phyloP scores from a whole-genome alignment of 92 coral and sea anemone genomes.

The Anthopleura xanthogrammica region DNA sequence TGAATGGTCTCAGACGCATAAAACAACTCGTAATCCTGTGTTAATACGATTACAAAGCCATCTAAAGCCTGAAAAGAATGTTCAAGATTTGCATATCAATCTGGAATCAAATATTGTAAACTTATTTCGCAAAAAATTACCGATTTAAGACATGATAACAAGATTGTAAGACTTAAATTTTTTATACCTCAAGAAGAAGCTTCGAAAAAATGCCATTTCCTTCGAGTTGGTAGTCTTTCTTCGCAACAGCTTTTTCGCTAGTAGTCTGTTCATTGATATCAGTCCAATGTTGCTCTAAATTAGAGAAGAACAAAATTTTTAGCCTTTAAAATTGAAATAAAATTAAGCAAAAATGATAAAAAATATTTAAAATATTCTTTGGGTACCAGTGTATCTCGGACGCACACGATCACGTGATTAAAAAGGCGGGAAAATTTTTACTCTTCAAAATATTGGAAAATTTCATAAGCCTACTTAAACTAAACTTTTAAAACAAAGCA shows the following conservation, averaged over 20 bases:
- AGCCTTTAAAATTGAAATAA: background rate
- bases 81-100: background rate
- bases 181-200: conserved; percentile 70
- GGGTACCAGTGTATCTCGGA: background rate
- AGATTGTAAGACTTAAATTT: background rate
- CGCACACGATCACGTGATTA: background rate
- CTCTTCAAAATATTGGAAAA: background rate
- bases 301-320: background rate
- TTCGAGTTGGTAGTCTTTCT: conserved; percentile 41
- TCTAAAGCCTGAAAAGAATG: conserved; percentile 80
- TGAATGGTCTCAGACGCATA: conserved; percentile 98
- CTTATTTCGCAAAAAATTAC: background rate
- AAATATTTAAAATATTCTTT: too few relatives aligned
- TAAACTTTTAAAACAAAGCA: too few relatives aligned
- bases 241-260: conserved; percentile 37
- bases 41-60: conserved; percentile 95
- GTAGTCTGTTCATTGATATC: conserved; percentile 48
- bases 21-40: conserved; percentile 90
- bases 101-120: background rate
- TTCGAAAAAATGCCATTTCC: conserved; percentile 87
- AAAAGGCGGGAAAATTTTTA: background rate
- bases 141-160: background rate
- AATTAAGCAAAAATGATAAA: background rate
- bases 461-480: too few relatives aligned
- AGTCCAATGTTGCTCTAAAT: conserved; percentile 68